phyloP scores from a whole-genome alignment of 1,140 invertebrate species.

The Drosophila arawakana region DNA sequence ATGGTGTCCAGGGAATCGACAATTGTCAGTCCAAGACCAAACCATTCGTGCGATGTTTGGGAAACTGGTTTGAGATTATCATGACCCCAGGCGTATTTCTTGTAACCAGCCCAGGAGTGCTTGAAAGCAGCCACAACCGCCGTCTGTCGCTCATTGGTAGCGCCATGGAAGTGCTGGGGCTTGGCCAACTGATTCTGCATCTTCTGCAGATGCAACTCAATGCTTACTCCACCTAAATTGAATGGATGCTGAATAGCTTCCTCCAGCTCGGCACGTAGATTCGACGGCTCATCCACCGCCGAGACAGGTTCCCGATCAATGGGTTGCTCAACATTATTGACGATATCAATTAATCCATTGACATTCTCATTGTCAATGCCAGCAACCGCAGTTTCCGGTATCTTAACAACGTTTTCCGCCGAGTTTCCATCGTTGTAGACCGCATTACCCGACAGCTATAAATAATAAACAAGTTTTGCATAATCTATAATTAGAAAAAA shows the following conservation, averaged over 20 bases:
- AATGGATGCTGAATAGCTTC: conserved; percentile 54
- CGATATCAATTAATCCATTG: conserved; percentile 50
- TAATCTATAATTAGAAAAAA: neutral
- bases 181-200: conserved; percentile 56
- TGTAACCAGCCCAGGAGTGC: conserved; percentile 97
- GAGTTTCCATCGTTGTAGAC: conserved; percentile 55
- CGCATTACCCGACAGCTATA: conserved; percentile 40
- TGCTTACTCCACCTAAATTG: conserved; percentile 48
- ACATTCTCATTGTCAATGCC: conserved; percentile 36
- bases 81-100: conserved; percentile 96
- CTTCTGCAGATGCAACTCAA: conserved; percentile 58
- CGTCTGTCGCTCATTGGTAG: conserved; percentile 91
- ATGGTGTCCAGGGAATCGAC: conserved; percentile 96
- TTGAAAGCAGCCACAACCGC: conserved; percentile 94
- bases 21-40: conserved; percentile 95
- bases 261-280: conserved; percentile 41
- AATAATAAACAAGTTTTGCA: neutral
- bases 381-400: conserved; percentile 53
- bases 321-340: conserved; percentile 63
- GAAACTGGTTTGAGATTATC: conserved; percentile 96
- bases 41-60: conserved; percentile 93
- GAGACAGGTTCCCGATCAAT: conserved; percentile 27
- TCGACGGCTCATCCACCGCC: conserved; percentile 12
- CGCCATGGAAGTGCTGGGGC: conserved; percentile 86
- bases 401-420: conserved; percentile 56